A percentile compares a stretch with the other conserved stretches of the same genome.
phyloP scores from a whole-genome alignment of 2,113 vertebrate species.

The Chloroceryle aenea region DNA sequence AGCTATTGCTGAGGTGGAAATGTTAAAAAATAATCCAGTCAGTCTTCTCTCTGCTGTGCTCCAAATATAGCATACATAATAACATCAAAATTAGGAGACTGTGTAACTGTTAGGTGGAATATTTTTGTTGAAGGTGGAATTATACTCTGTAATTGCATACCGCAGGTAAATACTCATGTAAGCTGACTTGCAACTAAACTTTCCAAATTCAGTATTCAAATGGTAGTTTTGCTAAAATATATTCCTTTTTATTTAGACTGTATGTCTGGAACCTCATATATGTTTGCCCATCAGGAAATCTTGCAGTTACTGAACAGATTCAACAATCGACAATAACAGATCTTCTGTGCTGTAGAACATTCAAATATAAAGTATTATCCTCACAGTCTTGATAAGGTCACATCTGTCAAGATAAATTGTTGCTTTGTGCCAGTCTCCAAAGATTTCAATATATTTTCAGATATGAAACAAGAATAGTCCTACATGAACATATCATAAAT shows the following conservation, averaged over 20 bases:
- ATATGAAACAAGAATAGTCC: slow-evolving; percentile 14
- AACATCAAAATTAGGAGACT: background rate
- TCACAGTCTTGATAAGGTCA: slow-evolving; percentile 59
- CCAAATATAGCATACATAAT: background rate
- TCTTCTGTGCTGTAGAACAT: background rate
- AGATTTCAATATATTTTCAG: background rate
- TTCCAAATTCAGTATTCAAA: slow-evolving; percentile 26
- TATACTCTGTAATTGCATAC: slow-evolving; percentile 3
- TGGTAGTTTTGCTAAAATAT: slow-evolving; percentile 9
- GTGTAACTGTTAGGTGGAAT: background rate
- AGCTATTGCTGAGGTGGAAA: background rate
- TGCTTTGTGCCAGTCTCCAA: slow-evolving; percentile 24
- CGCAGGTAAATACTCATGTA: background rate
- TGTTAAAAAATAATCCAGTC: background rate
- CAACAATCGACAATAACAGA: slow-evolving; percentile 15
- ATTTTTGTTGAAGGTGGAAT: slow-evolving; percentile 43
- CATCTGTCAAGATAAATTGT: slow-evolving; percentile 40
- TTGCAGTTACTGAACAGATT: slow-evolving; percentile 48
- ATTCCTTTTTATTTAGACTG: background rate
- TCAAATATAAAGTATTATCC: slow-evolving; percentile 51
- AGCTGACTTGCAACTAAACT: slow-evolving; percentile 24
- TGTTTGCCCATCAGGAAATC: background rate
- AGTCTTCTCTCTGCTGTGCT: background rate
- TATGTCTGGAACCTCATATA: background rate
- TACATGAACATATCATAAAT: background rate